Conservation (phyloP, 2,797 vertebrate species). For the Fistularia tabacaria region DNA sequence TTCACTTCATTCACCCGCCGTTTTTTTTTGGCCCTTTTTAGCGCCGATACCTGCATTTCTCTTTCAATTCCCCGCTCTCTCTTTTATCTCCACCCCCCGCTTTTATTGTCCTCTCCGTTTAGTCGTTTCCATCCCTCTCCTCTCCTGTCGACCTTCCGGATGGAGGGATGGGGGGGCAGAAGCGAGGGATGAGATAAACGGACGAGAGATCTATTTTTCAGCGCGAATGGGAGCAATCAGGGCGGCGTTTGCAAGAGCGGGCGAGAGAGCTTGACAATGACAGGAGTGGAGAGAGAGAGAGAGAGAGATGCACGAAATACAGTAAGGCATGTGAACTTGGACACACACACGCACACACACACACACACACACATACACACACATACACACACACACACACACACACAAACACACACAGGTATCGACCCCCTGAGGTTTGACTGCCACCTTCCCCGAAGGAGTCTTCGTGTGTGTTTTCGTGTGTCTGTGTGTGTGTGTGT, state of each 20-base stretch:
- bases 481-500: constrained; percentile 1
- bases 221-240: constrained; percentile 54
- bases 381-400: constrained; percentile 11
- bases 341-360: constrained; percentile 6
- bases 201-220: constrained; percentile 42
- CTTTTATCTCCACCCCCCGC: neutral
- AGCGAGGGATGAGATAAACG: constrained; percentile 25
- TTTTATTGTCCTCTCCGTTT: neutral
- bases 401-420: constrained; percentile 1
- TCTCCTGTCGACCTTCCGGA: neutral
- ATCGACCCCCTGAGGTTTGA: constrained; percentile 7
- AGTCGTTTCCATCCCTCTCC: neutral
- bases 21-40: no score
- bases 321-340: constrained; percentile 12
- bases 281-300: constrained; percentile 28
- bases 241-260: neutral
- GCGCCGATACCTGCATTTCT: neutral
- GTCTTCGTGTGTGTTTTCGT: constrained; percentile 4
- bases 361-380: constrained; percentile 7
- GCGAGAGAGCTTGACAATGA: neutral
- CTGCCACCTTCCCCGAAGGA: neutral
- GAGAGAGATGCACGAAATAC: constrained; percentile 24
- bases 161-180: constrained; percentile 6
- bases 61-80: neutral
- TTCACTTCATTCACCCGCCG: no score